Evolutionary conservation across 2,113 vertebrate species (phyloP), one percentile per base, ranked within the genome.

Genomic region (Paramisgurnus dabryanus): DNA sequence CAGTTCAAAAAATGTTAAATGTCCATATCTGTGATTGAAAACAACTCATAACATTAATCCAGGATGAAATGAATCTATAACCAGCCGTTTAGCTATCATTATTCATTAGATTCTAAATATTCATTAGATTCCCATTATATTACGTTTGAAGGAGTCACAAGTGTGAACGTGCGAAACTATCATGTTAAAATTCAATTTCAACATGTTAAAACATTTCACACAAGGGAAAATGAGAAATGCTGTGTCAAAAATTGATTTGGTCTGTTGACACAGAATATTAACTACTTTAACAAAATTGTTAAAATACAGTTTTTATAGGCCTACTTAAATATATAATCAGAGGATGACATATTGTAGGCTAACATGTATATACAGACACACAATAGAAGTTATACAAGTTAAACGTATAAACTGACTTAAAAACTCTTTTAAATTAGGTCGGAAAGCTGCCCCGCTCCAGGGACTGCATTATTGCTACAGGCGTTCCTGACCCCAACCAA

Each of bases 381-480:
- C 3, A 34, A 34, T 34, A 34, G 27, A 58, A 39, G 10, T 1
- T 41, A 39, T n/a, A 57, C 1, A 40, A 55, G 34, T 55, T 41
- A 67, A n/a, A 40, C 43, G 7, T 5, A 61, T 9, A 72, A 10
- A 41, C 17, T 57, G 45, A 18, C 17, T 57, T 65, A 55, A 41
- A 65, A 65, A 55, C 69, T 41, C 22, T 64, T 64, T 55, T 73
- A 66, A 74, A 80, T 67, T 80, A 55, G 78, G 69, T 73, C 78
- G 27, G 45, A 3, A 27, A 41, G 40, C 22, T 18, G 63, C n/a
- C 12, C 13, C 34, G 58, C 79, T 74, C 61, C 64, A 66, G 79
- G 79, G 63, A 80, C 70, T 40, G 63, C 49, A 49, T 75, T 74
- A 80, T 74, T 74, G 79, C 70, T 74, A 80, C 49, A 66, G 72